Conservation (phyloP, 2,888 invertebrate species). For the Charanyca ferruginea region DNA sequence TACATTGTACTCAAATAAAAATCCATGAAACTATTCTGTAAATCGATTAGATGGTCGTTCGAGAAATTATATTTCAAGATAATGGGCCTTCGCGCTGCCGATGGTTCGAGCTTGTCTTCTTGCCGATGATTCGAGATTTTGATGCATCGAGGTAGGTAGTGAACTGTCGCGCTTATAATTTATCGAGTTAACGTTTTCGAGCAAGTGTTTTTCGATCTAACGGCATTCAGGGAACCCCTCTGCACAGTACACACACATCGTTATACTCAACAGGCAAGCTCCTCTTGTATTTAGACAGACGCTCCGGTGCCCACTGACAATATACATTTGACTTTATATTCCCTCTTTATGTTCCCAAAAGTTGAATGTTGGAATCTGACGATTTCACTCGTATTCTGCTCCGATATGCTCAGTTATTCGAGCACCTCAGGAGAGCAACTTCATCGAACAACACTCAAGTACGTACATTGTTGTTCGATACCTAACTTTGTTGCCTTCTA, state of each 20-base stretch:
- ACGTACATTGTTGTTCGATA: constrained; percentile 31
- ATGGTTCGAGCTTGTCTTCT: too few relatives aligned
- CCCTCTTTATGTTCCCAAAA: constrained; percentile 27
- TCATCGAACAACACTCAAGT: constrained; percentile 33
- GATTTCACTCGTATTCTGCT: constrained; percentile 20
- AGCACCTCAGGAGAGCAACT: constrained; percentile 25
- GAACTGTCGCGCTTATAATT: too few relatives aligned
- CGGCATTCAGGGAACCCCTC: too few relatives aligned
- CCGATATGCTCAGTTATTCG: constrained; percentile 18
- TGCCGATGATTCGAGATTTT: too few relatives aligned
- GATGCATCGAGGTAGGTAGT: too few relatives aligned
- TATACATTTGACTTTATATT: constrained; percentile 42
- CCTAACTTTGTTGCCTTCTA: constrained; percentile 38
- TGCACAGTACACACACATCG: constrained; percentile 15
- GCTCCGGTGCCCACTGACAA: not conserved
- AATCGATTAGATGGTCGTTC: too few relatives aligned
- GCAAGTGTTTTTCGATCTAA: too few relatives aligned
- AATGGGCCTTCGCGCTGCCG: too few relatives aligned
- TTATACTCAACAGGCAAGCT: constrained; percentile 9
- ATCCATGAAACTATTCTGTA: too few relatives aligned
- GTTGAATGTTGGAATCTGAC: constrained; percentile 29
- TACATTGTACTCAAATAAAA: too few relatives aligned
- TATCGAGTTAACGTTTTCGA: too few relatives aligned
- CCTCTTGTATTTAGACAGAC: not conserved
- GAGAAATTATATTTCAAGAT: too few relatives aligned